Evolutionary conservation across 2,113 vertebrate genomes (phyloP).

Genomic region (Notechis scutatus): DNA sequence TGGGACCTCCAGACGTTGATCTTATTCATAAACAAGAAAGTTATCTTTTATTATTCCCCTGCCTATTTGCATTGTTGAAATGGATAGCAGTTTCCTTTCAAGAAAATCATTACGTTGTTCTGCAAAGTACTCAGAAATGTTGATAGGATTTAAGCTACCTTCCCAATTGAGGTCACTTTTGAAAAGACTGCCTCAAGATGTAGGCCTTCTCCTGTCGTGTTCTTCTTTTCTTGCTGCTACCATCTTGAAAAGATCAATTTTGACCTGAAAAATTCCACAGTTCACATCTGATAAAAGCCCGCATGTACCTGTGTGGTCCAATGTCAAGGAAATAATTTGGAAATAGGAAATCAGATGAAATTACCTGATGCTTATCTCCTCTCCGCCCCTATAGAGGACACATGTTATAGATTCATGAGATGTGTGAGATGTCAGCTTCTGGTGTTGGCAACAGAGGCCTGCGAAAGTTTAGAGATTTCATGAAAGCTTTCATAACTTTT

Average conservation of each 20-base stretch:
- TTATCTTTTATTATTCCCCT: slow-evolving; percentile 34
- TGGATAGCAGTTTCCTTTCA: neutral
- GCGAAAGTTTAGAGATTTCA: slow-evolving; percentile 14
- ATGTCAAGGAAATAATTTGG: slow-evolving; percentile 45
- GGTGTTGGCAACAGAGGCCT: neutral
- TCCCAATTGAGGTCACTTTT: neutral
- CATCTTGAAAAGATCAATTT: slow-evolving; percentile 14
- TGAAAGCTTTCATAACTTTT: slow-evolving; percentile 8
- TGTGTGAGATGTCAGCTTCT: slow-evolving; percentile 24
- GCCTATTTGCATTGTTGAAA: neutral
- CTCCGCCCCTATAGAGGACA: slow-evolving; percentile 21
- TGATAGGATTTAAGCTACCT: neutral
- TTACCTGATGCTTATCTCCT: slow-evolving; percentile 50
- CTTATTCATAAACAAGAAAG: slow-evolving; percentile 33
- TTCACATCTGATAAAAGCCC: slow-evolving; percentile 44
- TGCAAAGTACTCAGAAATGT: neutral
- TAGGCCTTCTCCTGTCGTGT: accelerated
- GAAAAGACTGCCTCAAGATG: accelerated
- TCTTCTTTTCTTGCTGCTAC: neutral
- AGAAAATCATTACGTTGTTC: neutral
- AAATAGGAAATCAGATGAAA: slow-evolving; percentile 55
- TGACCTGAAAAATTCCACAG: neutral
- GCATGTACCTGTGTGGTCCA: slow-evolving; percentile 55
- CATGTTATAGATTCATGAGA: slow-evolving; percentile 31
- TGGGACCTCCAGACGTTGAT: neutral